These are phyloP conservation scores for Lutraria lutraria DNA, from an alignment of 2,888 invertebrate genomes.

Conservation along the genomic window DNA sequence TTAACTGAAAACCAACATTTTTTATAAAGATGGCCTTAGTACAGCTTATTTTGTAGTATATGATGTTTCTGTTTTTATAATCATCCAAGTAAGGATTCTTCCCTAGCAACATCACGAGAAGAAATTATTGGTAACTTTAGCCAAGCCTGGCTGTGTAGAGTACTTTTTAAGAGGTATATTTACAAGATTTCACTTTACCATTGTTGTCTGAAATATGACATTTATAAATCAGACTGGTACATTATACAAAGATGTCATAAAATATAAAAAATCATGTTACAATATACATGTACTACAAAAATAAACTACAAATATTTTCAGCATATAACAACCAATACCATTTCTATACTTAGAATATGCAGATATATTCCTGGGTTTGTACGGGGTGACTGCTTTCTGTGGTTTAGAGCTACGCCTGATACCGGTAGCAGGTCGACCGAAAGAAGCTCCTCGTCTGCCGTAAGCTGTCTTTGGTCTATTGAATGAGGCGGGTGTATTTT, in stretches of 20 bases:
- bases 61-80: too few species aligned
- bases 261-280: not conserved
- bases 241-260: not conserved
- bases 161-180: not conserved
- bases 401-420: not conserved
- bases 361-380: not conserved
- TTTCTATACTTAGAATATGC: slow-evolving; percentile 10
- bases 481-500: not conserved
- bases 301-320: not conserved
- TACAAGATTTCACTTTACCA: not conserved
- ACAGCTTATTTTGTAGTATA: too few species aligned
- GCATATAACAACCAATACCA: not conserved
- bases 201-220: not conserved
- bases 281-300: not conserved
- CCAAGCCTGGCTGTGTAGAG: too few species aligned
- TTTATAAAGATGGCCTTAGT: too few species aligned
- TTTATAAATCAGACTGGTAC: not conserved
- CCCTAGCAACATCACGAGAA: too few species aligned
- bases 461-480: not conserved
- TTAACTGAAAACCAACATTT: too few species aligned
- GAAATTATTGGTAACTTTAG: too few species aligned
- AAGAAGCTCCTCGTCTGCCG: not conserved
- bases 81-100: too few species aligned
- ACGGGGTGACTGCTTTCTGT: not conserved
- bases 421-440: slow-evolving; percentile 8